Evolutionary conservation across 2,888 invertebrate genomes (phyloP).

Genomic region (Cantharis nigra): DNA sequence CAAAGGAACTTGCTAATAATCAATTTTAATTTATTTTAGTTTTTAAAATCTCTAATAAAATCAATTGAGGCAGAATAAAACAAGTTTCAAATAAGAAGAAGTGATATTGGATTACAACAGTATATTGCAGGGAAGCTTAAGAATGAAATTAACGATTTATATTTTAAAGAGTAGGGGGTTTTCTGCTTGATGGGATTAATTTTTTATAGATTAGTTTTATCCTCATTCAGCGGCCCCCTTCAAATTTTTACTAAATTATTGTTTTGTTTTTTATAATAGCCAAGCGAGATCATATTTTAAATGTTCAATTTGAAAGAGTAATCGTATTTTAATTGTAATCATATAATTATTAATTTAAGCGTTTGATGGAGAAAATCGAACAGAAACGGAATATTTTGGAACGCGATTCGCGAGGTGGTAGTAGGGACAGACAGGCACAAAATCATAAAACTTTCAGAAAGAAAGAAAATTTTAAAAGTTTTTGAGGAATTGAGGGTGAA

Average conservation of each 20-base stretch:
- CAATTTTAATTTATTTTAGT: constrained; percentile 2
- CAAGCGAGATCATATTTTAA: not conserved
- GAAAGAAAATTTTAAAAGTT: no score
- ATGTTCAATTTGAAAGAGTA: not conserved
- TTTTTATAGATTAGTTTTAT: not conserved
- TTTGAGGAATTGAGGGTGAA: no score
- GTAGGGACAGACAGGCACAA: no score
- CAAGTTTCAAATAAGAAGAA: not conserved
- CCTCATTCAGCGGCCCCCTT: not conserved
- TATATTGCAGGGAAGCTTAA: not conserved
- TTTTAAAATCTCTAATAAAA: not conserved
- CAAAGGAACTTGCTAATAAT: not conserved
- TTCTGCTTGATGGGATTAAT: not conserved
- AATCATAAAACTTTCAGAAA: no score
- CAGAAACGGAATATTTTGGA: not conserved
- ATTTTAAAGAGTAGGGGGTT: not conserved
- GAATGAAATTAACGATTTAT: not conserved
- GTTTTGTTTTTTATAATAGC: not conserved
- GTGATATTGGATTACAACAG: not conserved
- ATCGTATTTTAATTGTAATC: not conserved
- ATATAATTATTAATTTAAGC: not conserved
- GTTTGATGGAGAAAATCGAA: not conserved
- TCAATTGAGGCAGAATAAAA: not conserved
- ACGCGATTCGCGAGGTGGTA: no score
- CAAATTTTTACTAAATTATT: not conserved